phyloP scores from a whole-genome alignment of 2,888 invertebrate genomes.

The Arrhopalites spinosus region DNA sequence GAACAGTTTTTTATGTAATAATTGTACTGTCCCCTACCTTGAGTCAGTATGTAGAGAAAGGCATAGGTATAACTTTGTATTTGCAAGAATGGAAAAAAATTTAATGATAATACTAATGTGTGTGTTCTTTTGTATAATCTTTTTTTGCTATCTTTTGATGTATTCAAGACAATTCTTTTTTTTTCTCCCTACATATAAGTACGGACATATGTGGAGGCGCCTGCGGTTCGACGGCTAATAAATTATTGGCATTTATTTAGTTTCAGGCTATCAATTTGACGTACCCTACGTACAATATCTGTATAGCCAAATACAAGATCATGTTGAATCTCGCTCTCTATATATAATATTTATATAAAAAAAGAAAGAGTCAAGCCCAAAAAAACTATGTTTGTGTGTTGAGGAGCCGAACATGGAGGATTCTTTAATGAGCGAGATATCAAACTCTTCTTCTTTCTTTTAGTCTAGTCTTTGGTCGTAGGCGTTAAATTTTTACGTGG shows the following conservation, averaged over 20 bases:
- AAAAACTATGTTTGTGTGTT: not conserved
- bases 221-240: conserved; percentile 33
- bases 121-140: not conserved
- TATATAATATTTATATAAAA: not conserved
- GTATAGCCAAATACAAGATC: not conserved
- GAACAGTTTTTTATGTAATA: not conserved
- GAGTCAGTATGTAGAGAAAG: not conserved
- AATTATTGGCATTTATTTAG: conserved; percentile 35
- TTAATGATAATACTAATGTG: not conserved
- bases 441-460: too few species aligned
- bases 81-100: not conserved
- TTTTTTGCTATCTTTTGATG: not conserved
- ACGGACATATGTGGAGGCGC: conserved; percentile 22
- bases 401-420: not conserved
- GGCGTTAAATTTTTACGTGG: conserved; percentile 17
- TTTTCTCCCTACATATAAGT: too few species aligned
- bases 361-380: not conserved
- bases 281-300: not conserved
- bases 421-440: conserved; percentile 7
- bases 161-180: conserved; percentile 1
- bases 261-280: conserved; percentile 31
- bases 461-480: conserved; percentile 14
- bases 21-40: not conserved
- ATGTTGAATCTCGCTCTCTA: not conserved
- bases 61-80: not conserved